These are phyloP conservation scores for Clepsis dumicolana DNA, from an alignment of 2,888 invertebrate species.

Conservation along the genomic window DNA sequence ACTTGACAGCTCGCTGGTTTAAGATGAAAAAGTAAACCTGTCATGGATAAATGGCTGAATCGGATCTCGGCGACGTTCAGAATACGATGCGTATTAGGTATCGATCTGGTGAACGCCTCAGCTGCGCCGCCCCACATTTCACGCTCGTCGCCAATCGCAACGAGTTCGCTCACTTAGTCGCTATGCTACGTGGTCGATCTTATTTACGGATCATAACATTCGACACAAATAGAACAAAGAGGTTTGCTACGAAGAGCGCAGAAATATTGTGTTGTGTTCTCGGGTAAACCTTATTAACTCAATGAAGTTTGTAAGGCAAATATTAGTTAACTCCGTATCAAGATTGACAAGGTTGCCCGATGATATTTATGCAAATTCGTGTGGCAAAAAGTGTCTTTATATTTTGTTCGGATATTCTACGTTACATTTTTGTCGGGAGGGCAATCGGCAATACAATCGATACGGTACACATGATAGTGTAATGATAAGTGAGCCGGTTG, in stretches of 20 bases:
- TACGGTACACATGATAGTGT: conserved; percentile 24
- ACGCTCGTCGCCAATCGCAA: conserved; percentile 71
- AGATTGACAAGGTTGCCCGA: conserved; percentile 9
- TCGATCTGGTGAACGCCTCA: conserved; percentile 78
- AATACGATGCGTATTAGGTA: conserved; percentile 80
- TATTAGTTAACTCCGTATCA: conserved; percentile 12
- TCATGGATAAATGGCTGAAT: conserved; percentile 64
- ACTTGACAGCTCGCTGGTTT: conserved; percentile 10
- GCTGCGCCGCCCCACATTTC: conserved; percentile 79
- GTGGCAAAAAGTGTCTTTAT: neutral
- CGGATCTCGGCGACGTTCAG: conserved; percentile 73
- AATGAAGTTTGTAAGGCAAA: conserved; percentile 17
- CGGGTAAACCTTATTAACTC: conserved; percentile 9
- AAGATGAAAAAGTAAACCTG: conserved; percentile 38
- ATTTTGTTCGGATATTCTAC: conserved; percentile 15
- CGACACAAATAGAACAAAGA: conserved; percentile 49
- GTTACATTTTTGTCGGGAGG: conserved; percentile 9
- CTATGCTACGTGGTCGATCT: conserved; percentile 42
- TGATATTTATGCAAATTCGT: conserved; percentile 19
- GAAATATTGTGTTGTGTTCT: neutral
- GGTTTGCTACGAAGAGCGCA: conserved; percentile 1
- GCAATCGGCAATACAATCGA: conserved; percentile 38
- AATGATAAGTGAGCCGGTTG: conserved; percentile 35
- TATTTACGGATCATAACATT: conserved; percentile 63
- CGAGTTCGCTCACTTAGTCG: conserved; percentile 59